Evolutionary conservation across 2,888 invertebrate species (phyloP), one percentile per base, ranked within the genome.

Genomic region (Callimorpha dominula): DNA sequence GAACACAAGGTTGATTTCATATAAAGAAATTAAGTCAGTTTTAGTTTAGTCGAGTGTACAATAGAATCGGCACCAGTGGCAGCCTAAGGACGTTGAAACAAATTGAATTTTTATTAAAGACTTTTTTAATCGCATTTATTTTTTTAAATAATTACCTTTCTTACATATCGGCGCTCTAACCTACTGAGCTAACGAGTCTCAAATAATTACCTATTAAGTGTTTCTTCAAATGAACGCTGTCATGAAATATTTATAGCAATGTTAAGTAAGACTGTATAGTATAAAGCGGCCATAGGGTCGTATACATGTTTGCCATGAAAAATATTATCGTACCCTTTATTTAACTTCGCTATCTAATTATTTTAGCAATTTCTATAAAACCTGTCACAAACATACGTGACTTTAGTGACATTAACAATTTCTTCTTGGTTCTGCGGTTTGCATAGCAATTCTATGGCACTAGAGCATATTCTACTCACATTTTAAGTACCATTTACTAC

Each of bases 401-500:
- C 54, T 70, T 14, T 46, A 49, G 62, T 40, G 11, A 60, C 43
- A 14, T n/a, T 50, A 6, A 17, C 65, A 71, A 65, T 71, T 71
- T 71, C 71, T 65, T 65, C 31, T 46, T n/a, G 20, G 17, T 57
- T 60, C 49, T 71, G 71, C n/a, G 65, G 65, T 71, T 71, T 60
- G 71, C 71, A 71, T 71, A 20, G 49, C 40, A 71, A 71, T 54
- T 43, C 50, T 15, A 54, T 54, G 0, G 49, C 52, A 42, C 4
- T 42, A 62, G 40, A 17, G 8, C 8, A 64, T n/a, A 52, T 70
- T 70, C 63, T 64, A 64, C 52, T 43, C 20, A 64, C 70, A 64
- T 50, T 65, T 54, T 54, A 60, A 31, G 31, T 14, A 4, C 66
- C 42, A 65, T 57, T 17, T 64, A 31, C 20, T 46, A 60, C 66